These are phyloP conservation scores for Zygogramma bicolorata DNA, from an alignment of 2,888 invertebrate genomes.

Conservation along the genomic window DNA sequence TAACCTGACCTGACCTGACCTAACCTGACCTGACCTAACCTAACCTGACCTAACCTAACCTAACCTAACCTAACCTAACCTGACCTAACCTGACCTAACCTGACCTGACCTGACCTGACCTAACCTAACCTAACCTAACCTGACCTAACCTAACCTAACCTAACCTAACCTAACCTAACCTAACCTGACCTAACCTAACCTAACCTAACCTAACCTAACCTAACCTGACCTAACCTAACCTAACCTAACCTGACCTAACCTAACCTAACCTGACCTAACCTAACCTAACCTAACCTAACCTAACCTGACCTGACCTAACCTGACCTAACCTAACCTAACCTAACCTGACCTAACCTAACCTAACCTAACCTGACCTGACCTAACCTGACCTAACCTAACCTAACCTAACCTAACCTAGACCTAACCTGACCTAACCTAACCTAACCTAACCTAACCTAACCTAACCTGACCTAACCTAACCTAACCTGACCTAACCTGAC, in stretches of 20 bases:
- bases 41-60: slow-evolving; percentile 12
- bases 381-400: slow-evolving; percentile 17
- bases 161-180: neutral
- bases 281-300: slow-evolving; percentile 14
- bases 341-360: slow-evolving; percentile 17
- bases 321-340: slow-evolving; percentile 16
- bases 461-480: slow-evolving; percentile 12
- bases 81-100: slow-evolving; percentile 10
- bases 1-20: slow-evolving; percentile 2
- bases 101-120: slow-evolving; percentile 6
- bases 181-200: slow-evolving; percentile 5
- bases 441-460: slow-evolving; percentile 17
- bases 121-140: slow-evolving; percentile 13
- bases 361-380: slow-evolving; percentile 16
- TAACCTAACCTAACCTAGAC: slow-evolving; percentile 14
- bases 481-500: slow-evolving; percentile 15
- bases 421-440: neutral
- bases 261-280: slow-evolving; percentile 12
- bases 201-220: neutral
- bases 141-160: slow-evolving; percentile 12
- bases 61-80: slow-evolving; percentile 13
- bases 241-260: slow-evolving; percentile 6
- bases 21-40: slow-evolving; percentile 13
- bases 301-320: slow-evolving; percentile 15
- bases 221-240: slow-evolving; percentile 6